These are phyloP conservation scores for Hepsetus odoe DNA, from an alignment of 2,113 vertebrate species.

Conservation along the genomic window DNA sequence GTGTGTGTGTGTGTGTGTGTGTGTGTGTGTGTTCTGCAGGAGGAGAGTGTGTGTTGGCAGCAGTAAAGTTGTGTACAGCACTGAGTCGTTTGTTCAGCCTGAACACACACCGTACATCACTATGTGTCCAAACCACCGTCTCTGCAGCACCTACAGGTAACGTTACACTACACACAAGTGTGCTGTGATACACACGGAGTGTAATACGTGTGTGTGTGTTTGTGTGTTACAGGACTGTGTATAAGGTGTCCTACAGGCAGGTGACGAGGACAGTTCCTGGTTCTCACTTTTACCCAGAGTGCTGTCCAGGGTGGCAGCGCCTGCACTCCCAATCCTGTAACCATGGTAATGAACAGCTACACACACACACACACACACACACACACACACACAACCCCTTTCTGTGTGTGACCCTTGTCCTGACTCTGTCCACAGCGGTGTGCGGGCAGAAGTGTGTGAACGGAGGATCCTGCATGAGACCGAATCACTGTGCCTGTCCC, in stretches of 20 bases:
- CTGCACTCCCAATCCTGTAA: conserved; percentile 75
- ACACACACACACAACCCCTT: neutral
- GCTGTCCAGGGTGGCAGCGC: conserved; percentile 88
- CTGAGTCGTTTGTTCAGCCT: conserved; percentile 82
- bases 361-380: neutral
- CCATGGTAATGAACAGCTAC: conserved; percentile 76
- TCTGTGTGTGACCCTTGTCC: neutral
- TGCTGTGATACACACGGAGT: neutral
- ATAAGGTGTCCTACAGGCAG: conserved; percentile 82
- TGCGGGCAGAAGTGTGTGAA: conserved; percentile 82
- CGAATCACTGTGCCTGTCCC: conserved; percentile 78
- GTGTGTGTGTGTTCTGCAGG: conserved; percentile 65
- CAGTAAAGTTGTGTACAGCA: conserved; percentile 51
- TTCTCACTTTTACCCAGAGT: conserved; percentile 65
- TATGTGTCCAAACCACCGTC: conserved; percentile 80
- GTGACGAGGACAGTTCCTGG: conserved; percentile 58
- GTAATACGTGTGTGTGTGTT: conserved; percentile 5
- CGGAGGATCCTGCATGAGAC: conserved; percentile 80
- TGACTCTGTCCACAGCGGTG: conserved; percentile 68
- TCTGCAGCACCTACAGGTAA: conserved; percentile 95
- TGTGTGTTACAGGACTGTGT: conserved; percentile 80
- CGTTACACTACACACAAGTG: conserved; percentile 42
- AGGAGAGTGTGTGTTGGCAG: conserved; percentile 79
- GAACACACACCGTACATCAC: conserved; percentile 92
- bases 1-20: neutral